Evolutionary conservation across 2,797 vertebrate species (phyloP).

Genomic region (Valencia hispanica): DNA sequence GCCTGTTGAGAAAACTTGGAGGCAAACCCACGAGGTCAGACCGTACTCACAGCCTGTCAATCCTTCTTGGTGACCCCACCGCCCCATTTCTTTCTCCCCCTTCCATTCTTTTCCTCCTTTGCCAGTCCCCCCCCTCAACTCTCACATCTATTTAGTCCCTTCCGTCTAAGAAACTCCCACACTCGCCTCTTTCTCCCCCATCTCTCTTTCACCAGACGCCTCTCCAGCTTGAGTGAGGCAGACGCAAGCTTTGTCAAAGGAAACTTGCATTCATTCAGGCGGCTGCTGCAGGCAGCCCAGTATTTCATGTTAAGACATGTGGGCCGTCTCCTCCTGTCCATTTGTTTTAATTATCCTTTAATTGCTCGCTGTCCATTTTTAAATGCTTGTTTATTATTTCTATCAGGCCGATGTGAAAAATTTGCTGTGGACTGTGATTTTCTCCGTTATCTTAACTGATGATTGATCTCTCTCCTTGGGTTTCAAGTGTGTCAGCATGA

Average conservation of each 20-base stretch:
- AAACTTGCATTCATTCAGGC: conserved; percentile 71
- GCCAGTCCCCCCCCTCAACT: conserved; percentile 48
- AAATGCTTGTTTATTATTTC: conserved; percentile 80
- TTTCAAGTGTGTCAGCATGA: conserved; percentile 59
- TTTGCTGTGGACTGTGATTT: conserved; percentile 69
- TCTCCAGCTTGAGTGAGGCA: conserved; percentile 79
- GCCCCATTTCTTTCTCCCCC: conserved; percentile 71
- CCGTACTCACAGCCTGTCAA: conserved; percentile 82
- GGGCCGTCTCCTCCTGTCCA: conserved; percentile 70
- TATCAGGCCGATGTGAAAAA: conserved; percentile 76
- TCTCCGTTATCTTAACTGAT: conserved; percentile 75
- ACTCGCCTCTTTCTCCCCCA: conserved; percentile 50
- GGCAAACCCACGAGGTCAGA: conserved; percentile 81
- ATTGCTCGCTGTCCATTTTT: conserved; percentile 72
- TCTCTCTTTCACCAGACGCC: conserved; percentile 69
- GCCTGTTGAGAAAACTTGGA: conserved; percentile 79
- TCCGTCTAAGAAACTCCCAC: conserved; percentile 61
- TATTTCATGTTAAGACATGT: conserved; percentile 75
- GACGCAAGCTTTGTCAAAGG: conserved; percentile 78
- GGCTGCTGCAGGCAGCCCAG: conserved; percentile 65
- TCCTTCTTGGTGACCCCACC: conserved; percentile 75
- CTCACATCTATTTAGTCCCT: conserved; percentile 70
- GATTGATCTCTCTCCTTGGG: conserved; percentile 73
- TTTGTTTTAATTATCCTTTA: conserved; percentile 80
- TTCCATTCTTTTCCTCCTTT: conserved; percentile 75